Base-by-base conservation (phyloP, 2,797 vertebrate genomes). In the Girardinus metallicus region DNA sequence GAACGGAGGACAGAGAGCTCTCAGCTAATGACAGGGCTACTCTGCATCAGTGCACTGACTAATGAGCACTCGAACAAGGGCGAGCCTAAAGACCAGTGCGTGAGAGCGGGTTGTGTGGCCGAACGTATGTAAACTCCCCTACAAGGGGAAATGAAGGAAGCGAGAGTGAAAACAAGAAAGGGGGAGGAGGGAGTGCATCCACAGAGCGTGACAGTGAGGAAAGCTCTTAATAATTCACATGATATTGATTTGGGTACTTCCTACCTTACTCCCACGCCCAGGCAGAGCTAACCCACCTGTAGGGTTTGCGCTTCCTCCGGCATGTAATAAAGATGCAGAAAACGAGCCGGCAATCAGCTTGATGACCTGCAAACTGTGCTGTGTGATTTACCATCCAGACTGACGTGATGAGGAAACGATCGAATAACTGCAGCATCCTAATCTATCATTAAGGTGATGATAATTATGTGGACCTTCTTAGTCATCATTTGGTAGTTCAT, bases 21-120 rank as follows among this genome's bases (percentile, higher is more conserved):
- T 97, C 88, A 93, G 96, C 96, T 98, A 98, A 98, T 98, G 97
- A 98, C 97, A 97, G 96, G 93, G 97, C 97, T 96, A 96, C 97
- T 97, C 97, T 97, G 97, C 97, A 98, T 98, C 97, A 97, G 95
- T 97, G 97, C 96, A 96, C 96, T 96, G 97, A 97, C 97, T 98
- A 98, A 98, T 98, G 97, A 97, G 97, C 97, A 96, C 97, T 96
- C 97, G 96, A 96, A 95, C 96, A 89, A 96, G 97, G 96, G 96
- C 96, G 92, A 94, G 96, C 96, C 96, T 95, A 95, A 95, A 96
- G 95, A 97, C 96, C 90, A 84, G 87, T 79, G 82, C 77, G 31
- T 68, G 83, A 81, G 87, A 62, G 80, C 53, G 88, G 41, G 75
- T 62, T 29, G 64, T 74, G 79, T 55, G 68, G 62, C 1, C 36